Percentiles rank a stretch among this genome's conserved stretches.
Evolutionary conservation across 2,888 invertebrate species (phyloP).

Genomic region (Scrobipalpa costella): DNA sequence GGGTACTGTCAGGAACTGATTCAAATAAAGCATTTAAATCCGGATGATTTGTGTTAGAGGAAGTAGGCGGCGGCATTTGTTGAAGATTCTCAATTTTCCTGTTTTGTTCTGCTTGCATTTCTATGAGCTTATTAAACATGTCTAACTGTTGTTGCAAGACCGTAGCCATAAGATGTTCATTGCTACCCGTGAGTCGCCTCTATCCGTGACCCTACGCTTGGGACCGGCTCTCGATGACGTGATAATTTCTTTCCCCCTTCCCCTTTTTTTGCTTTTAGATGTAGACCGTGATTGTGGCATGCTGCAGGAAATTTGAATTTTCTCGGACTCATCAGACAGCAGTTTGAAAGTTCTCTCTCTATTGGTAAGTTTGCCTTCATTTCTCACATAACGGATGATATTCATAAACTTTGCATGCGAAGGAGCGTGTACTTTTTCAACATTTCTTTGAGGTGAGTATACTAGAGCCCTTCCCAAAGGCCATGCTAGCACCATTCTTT

Average conservation of each 20-base stretch:
- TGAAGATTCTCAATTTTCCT: constrained; percentile 5
- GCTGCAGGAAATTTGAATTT: background rate
- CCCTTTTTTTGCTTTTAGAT: background rate
- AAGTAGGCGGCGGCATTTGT: background rate
- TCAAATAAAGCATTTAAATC: too few species aligned
- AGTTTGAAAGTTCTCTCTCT: constrained; percentile 13
- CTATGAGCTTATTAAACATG: constrained; percentile 9
- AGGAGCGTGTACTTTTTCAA: constrained; percentile 13
- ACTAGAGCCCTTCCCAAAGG: constrained; percentile 10
- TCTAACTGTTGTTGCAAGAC: too few species aligned
- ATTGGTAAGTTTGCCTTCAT: constrained; percentile 6
- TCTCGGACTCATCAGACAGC: background rate
- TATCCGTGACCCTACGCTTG: too few species aligned
- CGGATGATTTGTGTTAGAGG: background rate
- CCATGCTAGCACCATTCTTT: constrained; percentile 3
- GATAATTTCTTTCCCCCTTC: background rate
- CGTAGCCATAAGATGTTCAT: too few species aligned
- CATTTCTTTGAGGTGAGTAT: constrained; percentile 11
- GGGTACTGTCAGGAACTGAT: too few species aligned
- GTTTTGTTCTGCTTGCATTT: constrained; percentile 21
- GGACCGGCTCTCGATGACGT: background rate
- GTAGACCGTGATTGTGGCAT: background rate
- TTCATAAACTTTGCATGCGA: constrained; percentile 4
- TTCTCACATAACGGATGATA: background rate
- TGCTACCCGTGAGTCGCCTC: too few species aligned